A percentile compares a stretch with the other conserved stretches of the same genome.
These are phyloP conservation scores for Sterna hirundo DNA, from an alignment of 2,113 vertebrate species.

Conservation along the genomic window DNA sequence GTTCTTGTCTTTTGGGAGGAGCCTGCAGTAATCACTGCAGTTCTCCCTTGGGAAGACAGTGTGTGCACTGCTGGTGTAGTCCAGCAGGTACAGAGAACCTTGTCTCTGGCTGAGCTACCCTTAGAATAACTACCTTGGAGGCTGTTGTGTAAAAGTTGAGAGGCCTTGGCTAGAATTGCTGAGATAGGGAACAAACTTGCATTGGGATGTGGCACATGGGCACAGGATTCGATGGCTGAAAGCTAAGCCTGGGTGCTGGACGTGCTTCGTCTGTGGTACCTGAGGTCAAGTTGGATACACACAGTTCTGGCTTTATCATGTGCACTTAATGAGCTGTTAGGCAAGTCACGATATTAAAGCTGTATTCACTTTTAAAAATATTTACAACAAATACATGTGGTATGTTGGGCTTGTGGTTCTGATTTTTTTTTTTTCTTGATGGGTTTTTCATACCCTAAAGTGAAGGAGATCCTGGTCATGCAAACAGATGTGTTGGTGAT, in stretches of 20 bases:
- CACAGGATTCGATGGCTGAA: rapidly evolving
- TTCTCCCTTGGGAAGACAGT: rapidly evolving
- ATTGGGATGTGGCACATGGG: rapidly evolving
- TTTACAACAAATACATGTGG: rapidly evolving
- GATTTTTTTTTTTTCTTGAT: neutral
- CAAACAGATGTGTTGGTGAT: neutral
- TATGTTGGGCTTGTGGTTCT: neutral
- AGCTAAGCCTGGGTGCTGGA: too few species aligned
- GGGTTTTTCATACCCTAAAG: neutral
- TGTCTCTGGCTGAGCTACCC: neutral
- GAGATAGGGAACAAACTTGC: neutral
- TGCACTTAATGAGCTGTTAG: too few species aligned
- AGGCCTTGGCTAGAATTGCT: neutral
- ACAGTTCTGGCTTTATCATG: rapidly evolving
- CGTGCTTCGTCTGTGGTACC: neutral
- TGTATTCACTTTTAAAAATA: neutral
- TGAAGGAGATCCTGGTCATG: neutral
- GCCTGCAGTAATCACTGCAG: too few species aligned
- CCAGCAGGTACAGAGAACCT: neutral
- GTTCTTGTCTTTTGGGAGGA: neutral
- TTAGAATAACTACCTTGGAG: neutral
- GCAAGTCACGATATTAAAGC: neutral
- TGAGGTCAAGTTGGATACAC: neutral
- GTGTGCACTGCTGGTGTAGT: rapidly evolving
- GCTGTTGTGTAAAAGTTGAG: neutral